A percentile compares a stretch with the other conserved stretches of the same genome.
These are phyloP conservation scores for Lutraria lutraria DNA, from an alignment of 2,888 invertebrate species.

Conservation along the genomic window DNA sequence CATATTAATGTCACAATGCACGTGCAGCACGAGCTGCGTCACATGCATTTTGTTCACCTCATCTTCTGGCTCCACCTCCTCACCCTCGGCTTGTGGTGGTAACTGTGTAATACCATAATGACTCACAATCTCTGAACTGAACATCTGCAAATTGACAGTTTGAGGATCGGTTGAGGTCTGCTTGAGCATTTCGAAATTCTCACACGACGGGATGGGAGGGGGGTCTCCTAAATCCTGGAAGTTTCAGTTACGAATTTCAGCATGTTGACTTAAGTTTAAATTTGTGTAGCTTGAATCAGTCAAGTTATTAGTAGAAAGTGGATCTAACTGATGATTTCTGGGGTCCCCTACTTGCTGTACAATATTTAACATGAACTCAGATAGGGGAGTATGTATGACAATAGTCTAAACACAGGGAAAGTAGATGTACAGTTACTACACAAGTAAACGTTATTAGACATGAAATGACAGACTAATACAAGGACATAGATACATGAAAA, in stretches of 20 bases:
- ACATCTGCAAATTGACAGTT: conserved; percentile 82
- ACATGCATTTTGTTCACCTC: conserved; percentile 60
- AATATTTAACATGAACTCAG: conserved; percentile 33
- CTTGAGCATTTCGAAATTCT: conserved; percentile 65
- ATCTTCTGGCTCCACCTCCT: conserved; percentile 72
- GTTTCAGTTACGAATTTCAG: conserved; percentile 35
- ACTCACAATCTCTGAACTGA: conserved; percentile 84
- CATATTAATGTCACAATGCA: conserved; percentile 28
- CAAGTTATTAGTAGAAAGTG: conserved; percentile 26
- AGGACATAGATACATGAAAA: conserved; percentile 20
- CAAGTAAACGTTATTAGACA: background rate
- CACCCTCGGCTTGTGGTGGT: conserved; percentile 79
- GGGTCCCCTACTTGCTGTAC: conserved; percentile 31
- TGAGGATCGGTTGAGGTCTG: conserved; percentile 62
- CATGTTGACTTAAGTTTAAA: conserved; percentile 24
- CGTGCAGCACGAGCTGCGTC: conserved; percentile 22
- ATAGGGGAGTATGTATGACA: background rate
- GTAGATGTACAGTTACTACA: conserved; percentile 17
- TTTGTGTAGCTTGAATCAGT: conserved; percentile 38
- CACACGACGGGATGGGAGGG: conserved; percentile 60
- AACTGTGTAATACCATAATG: conserved; percentile 83
- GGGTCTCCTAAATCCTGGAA: conserved; percentile 67
- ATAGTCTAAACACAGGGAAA: conserved; percentile 34
- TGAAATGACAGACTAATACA: conserved; percentile 18
- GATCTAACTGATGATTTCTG: background rate